Evolutionary conservation across 2,113 vertebrate species (phyloP).

Genomic region (Phalacrocorax carbo): DNA sequence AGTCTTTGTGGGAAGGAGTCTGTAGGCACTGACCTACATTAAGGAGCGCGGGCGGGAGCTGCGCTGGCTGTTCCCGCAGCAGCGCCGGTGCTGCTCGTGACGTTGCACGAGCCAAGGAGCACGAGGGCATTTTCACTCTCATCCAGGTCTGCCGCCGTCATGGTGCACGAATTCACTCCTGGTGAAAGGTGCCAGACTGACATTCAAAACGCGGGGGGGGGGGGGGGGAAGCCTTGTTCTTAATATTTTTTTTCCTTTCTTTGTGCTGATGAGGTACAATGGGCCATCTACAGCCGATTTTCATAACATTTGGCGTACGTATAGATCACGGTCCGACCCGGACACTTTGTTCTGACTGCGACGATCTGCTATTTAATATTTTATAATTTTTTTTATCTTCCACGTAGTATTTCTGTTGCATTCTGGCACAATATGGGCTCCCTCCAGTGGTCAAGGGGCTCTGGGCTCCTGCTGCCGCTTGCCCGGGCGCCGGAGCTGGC

Average conservation of each 20-base stretch:
- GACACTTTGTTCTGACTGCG: conserved; percentile 37
- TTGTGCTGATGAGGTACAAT: conserved; percentile 5
- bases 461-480: background rate
- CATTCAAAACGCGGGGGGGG: background rate
- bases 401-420: background rate
- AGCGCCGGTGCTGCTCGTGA: background rate
- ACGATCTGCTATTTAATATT: background rate
- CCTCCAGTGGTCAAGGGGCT: conserved; percentile 67
- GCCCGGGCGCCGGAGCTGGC: background rate
- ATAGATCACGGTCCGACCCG: background rate
- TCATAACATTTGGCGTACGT: background rate
- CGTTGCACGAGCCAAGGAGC: background rate
- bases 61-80: background rate
- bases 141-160: background rate
- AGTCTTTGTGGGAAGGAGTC: background rate
- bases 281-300: conserved; percentile 8
- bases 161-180: background rate
- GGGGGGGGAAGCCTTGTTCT: background rate
- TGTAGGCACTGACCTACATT: conserved; percentile 53
- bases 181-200: background rate
- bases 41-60: background rate
- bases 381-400: background rate
- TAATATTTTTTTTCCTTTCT: background rate
- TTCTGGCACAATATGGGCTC: conserved; percentile 68
- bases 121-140: background rate